phyloP scores from a whole-genome alignment of 1,140 invertebrate species.

The Macrocentrus cingulum region DNA sequence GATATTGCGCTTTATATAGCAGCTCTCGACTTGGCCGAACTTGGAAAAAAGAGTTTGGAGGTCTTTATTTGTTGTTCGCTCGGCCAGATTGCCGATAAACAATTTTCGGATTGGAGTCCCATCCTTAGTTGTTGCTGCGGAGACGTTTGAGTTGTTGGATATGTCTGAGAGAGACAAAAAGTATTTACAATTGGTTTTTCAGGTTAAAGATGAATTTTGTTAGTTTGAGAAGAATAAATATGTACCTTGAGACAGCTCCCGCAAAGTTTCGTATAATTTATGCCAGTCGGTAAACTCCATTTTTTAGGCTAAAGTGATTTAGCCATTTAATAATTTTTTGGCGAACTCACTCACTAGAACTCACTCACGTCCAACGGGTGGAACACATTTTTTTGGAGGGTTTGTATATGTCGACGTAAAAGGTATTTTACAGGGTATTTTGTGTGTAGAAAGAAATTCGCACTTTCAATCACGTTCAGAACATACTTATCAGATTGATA shows the following conservation, averaged over 20 bases:
- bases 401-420: no score
- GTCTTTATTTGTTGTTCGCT: constrained; percentile 49
- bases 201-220: not conserved
- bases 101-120: constrained; percentile 51
- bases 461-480: no score
- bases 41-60: constrained; percentile 41
- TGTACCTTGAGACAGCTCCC: not conserved
- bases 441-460: no score
- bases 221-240: not conserved
- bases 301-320: no score
- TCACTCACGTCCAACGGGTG: no score
- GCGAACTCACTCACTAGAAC: no score
- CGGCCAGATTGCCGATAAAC: constrained; percentile 51
- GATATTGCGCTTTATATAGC: constrained; percentile 45
- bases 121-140: constrained; percentile 32
- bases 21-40: constrained; percentile 48
- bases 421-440: no score
- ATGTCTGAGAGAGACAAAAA: not conserved
- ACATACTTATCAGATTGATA: no score
- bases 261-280: not conserved
- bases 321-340: no score
- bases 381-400: no score
- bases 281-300: not conserved
- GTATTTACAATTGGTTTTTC: not conserved
- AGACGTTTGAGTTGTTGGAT: no score